Percentiles rank a stretch among this genome's conserved stretches.
Conservation (phyloP, 2,797 vertebrate species). For the Melanotaenia pygmaea region DNA sequence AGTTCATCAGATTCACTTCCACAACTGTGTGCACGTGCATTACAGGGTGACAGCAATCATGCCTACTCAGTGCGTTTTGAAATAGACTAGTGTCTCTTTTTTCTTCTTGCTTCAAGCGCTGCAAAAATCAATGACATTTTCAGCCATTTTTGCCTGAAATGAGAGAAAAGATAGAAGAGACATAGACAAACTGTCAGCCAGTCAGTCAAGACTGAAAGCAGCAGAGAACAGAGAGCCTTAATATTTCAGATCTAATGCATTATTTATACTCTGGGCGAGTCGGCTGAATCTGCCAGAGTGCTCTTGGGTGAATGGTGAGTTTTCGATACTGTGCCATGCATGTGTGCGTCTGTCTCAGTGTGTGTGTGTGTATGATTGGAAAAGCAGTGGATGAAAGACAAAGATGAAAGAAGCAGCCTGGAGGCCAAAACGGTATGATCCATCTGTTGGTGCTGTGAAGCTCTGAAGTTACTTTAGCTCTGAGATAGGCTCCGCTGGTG, state of each 20-base stretch:
- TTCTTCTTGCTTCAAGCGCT: background rate
- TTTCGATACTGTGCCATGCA: slow-evolving; percentile 52
- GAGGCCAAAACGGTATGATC: slow-evolving; percentile 66
- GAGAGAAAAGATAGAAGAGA: slow-evolving; percentile 13
- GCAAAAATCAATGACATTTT: background rate
- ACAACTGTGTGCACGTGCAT: background rate
- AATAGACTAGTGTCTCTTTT: background rate
- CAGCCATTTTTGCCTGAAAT: slow-evolving; percentile 19
- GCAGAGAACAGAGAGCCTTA: slow-evolving; percentile 63
- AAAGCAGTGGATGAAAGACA: slow-evolving; percentile 72
- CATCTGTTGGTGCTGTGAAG: slow-evolving; percentile 67
- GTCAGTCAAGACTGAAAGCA: slow-evolving; percentile 54
- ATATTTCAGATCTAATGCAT: slow-evolving; percentile 81
- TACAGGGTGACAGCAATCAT: background rate
- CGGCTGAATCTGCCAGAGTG: slow-evolving; percentile 65
- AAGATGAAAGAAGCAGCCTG: slow-evolving; percentile 77
- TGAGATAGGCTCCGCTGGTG: slow-evolving; percentile 52
- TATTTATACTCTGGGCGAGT: slow-evolving; percentile 70
- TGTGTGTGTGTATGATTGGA: slow-evolving; percentile 33
- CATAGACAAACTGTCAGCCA: slow-evolving; percentile 36
- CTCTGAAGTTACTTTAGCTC: slow-evolving; percentile 63
- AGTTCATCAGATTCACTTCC: background rate
- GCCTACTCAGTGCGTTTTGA: background rate
- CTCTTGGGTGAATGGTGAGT: slow-evolving; percentile 68
- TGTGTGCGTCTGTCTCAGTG: slow-evolving; percentile 11